Evolutionary conservation across 35 echinoderm and acorn worm genomes (phyloP).

Genomic region (Anneissia japonica): DNA sequence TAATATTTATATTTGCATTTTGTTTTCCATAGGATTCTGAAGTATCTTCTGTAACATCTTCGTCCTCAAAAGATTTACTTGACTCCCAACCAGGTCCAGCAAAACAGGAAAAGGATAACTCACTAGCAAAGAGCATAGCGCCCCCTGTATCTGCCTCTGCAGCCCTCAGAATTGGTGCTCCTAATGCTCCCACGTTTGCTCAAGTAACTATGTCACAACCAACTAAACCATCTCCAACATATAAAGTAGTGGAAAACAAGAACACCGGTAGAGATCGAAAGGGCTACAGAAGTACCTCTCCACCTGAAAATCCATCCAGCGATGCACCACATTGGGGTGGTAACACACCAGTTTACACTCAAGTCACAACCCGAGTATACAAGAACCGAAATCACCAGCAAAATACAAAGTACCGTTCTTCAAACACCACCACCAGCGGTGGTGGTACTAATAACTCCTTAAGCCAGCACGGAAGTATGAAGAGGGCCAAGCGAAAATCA

Average conservation of each 20-base stretch:
- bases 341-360: background rate
- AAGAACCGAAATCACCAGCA: slow-evolving; percentile 44
- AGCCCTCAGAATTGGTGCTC: slow-evolving; percentile 4
- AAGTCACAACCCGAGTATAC: slow-evolving; percentile 53
- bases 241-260: background rate
- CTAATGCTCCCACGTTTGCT: background rate
- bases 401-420: background rate
- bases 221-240: background rate
- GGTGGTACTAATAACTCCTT: slow-evolving; percentile 1
- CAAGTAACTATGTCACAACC: background rate
- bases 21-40: slow-evolving; percentile 75
- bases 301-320: background rate
- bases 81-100: slow-evolving; percentile 20
- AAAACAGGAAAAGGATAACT: slow-evolving; percentile 14
- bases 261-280: background rate
- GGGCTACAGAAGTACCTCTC: background rate
- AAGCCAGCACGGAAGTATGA: background rate
- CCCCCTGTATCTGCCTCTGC: slow-evolving; percentile 8
- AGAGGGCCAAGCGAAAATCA: background rate
- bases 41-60: slow-evolving; percentile 71
- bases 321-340: background rate
- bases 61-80: slow-evolving; percentile 71
- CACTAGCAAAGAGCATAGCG: background rate
- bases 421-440: slow-evolving; percentile 20
- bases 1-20: no score